A percentile compares a stretch with the other conserved stretches of the same genome.
phyloP scores from a whole-genome alignment of 2,113 vertebrate species.

The Pelecanoides urinatrix region DNA sequence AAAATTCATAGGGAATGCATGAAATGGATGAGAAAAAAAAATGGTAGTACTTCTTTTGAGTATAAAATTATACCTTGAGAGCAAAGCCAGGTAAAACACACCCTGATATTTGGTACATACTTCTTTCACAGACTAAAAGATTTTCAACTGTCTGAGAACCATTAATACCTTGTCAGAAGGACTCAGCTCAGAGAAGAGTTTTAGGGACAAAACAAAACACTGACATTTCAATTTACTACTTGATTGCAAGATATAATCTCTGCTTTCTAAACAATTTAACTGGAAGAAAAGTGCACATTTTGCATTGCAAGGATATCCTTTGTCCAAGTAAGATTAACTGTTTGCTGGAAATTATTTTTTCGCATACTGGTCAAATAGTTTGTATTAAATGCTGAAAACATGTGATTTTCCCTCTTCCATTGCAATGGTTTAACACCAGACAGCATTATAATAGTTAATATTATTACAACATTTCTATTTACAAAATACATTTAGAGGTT shows the following conservation, averaged over 20 bases:
- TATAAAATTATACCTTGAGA: not conserved
- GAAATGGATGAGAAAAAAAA: not conserved
- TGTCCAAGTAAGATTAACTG: not conserved
- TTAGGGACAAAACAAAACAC: not conserved
- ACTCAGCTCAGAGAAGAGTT: conserved; percentile 22
- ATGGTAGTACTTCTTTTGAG: not conserved
- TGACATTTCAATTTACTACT: conserved; percentile 38
- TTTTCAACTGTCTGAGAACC: conserved; percentile 10
- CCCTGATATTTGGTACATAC: not conserved
- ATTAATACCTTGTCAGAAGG: conserved; percentile 32
- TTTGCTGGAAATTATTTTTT: not conserved
- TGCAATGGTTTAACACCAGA: not conserved
- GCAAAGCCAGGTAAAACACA: not conserved
- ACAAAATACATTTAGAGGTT: not conserved
- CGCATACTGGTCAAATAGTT: not conserved
- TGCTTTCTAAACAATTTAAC: conserved; percentile 31
- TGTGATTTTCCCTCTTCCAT: not conserved
- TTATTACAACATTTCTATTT: not conserved
- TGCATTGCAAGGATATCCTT: not conserved
- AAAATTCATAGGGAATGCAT: not conserved
- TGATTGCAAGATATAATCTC: conserved; percentile 12
- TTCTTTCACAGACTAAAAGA: not conserved
- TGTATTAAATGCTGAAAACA: not conserved
- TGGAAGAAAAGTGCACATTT: conserved; percentile 2
- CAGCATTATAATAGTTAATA: not conserved